phyloP scores from a whole-genome alignment of 2,113 vertebrate genomes.

The Pluvianellus socialis region DNA sequence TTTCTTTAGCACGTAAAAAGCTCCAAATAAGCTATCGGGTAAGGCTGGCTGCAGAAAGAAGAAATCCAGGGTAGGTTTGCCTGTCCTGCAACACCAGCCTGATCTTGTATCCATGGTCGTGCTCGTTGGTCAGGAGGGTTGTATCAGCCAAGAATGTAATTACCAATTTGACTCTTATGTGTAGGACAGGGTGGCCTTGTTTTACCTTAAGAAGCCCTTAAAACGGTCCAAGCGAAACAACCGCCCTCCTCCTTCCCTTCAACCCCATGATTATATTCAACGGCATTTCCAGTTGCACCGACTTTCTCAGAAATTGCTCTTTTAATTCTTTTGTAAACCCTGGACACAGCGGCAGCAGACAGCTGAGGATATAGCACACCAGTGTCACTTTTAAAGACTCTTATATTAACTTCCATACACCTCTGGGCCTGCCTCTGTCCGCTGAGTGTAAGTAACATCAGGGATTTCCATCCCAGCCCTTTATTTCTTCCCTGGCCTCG shows the following conservation, averaged over 20 bases:
- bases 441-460: not conserved
- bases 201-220: not conserved
- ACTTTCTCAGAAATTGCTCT: not conserved
- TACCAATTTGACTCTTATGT: not conserved
- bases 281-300: not conserved
- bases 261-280: not conserved
- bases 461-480: not conserved
- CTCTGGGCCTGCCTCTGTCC: not conserved
- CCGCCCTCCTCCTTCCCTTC: not conserved
- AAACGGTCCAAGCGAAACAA: not conserved
- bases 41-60: not conserved
- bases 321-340: not conserved
- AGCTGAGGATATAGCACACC: not conserved
- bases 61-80: not conserved
- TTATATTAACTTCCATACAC: not conserved
- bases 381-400: not conserved
- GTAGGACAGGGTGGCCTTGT: not conserved
- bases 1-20: not conserved
- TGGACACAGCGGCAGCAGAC: not conserved
- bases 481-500: not conserved
- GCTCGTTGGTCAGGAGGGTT: not conserved
- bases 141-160: not conserved
- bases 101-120: accelerated
- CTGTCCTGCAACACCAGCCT: not conserved
- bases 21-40: not conserved